Conservation (phyloP, 2,113 vertebrate genomes). For the Gadus macrocephalus region DNA sequence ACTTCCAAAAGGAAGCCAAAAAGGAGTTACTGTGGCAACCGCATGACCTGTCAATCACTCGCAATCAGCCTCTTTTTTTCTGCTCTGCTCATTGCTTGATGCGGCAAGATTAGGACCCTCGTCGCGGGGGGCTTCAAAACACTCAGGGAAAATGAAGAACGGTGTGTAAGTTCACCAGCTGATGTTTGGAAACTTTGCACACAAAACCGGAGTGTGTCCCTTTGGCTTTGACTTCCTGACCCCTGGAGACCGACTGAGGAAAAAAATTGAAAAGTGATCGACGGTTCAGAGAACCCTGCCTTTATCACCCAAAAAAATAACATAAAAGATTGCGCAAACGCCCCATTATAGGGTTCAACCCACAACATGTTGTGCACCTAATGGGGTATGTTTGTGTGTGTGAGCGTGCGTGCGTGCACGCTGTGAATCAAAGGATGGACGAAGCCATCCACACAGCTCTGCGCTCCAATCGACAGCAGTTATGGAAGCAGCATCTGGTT, state of each 20-base stretch:
- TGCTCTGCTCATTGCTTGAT: constrained; percentile 70
- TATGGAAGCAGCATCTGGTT: constrained; percentile 53
- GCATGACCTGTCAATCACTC: constrained; percentile 75
- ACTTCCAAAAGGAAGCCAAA: constrained; percentile 70
- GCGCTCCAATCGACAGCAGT: constrained; percentile 23
- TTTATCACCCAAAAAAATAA: too few species aligned
- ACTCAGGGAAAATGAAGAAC: constrained; percentile 73
- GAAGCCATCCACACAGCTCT: neutral
- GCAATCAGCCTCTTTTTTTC: constrained; percentile 76
- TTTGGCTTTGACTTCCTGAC: constrained; percentile 50
- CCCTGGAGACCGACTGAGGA: constrained; percentile 34
- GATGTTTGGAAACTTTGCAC: constrained; percentile 76
- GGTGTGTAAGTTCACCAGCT: constrained; percentile 61
- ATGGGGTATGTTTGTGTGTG: neutral
- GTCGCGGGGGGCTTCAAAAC: constrained; percentile 66
- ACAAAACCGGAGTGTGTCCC: constrained; percentile 33
- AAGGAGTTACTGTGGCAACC: constrained; percentile 76
- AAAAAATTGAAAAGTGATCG: constrained; percentile 24
- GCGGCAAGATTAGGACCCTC: constrained; percentile 77
- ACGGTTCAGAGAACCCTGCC: neutral
- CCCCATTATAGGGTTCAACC: neutral
- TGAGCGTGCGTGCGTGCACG: neutral
- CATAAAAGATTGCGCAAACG: neutral
- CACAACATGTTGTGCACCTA: too few species aligned
- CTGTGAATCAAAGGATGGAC: neutral